Conservation (phyloP, 30 jellyfish, hydroid and myxozoan species). For the Phacellophora camtschatica region DNA sequence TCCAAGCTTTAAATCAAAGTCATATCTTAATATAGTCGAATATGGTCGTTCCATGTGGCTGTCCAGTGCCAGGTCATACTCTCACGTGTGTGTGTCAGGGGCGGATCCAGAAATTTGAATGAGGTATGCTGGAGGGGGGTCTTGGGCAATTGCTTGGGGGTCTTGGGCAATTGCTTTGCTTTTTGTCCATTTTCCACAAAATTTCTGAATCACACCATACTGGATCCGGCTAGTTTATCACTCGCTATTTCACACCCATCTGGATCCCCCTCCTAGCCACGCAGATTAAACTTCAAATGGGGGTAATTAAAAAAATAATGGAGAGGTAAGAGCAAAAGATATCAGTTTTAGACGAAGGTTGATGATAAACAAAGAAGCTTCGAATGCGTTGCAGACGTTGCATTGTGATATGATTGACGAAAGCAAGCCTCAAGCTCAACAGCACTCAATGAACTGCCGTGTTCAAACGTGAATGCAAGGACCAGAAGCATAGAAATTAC, state of each 20-base stretch:
- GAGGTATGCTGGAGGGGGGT: too few species aligned
- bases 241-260: neutral
- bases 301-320: neutral
- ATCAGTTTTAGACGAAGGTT: neutral
- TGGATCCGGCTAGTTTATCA: too few species aligned
- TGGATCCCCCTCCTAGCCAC: neutral
- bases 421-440: conserved; percentile 37
- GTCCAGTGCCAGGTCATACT: too few species aligned
- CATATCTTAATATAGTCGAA: too few species aligned
- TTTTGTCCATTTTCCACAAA: too few species aligned
- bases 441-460: neutral
- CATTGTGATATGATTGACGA: conserved; percentile 47
- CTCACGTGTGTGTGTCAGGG: too few species aligned
- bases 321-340: neutral
- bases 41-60: too few species aligned
- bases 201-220: too few species aligned
- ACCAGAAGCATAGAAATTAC: conserved; percentile 7
- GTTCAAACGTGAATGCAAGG: neutral
- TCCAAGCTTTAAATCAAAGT: too few species aligned
- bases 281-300: neutral
- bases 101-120: too few species aligned
- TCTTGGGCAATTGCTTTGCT: too few species aligned
- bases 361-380: conserved; percentile 9
- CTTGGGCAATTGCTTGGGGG: too few species aligned
- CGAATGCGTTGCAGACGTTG: conserved; percentile 13